Conservation (phyloP, 2,797 vertebrate genomes). For the Pangasius larnaudii region DNA sequence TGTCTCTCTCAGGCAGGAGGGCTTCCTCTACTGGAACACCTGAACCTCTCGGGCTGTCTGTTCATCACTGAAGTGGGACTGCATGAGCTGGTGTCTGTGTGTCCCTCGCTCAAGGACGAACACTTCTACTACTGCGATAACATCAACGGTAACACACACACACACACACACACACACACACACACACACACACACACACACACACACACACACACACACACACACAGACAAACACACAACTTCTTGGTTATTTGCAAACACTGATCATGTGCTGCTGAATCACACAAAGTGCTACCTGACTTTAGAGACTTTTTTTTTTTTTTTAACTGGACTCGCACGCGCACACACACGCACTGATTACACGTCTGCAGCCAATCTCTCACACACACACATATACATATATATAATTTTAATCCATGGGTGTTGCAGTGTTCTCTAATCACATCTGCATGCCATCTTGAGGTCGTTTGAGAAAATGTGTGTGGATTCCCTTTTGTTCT, state of each 20-base stretch:
- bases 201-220: slow-evolving; percentile 55
- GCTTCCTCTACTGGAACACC: slow-evolving; percentile 91
- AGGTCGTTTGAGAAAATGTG: background rate
- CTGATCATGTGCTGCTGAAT: background rate
- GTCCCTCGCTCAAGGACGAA: slow-evolving; percentile 93
- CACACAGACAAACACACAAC: background rate
- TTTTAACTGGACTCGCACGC: background rate
- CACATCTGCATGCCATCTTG: background rate
- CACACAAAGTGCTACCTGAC: background rate
- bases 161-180: slow-evolving; percentile 55
- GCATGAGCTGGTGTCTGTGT: slow-evolving; percentile 91
- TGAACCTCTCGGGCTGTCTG: slow-evolving; percentile 95
- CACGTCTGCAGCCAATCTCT: background rate
- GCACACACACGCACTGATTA: no score
- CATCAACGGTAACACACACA: slow-evolving; percentile 89
- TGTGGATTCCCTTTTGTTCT: background rate
- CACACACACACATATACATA: no score
- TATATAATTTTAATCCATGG: background rate
- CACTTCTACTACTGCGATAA: slow-evolving; percentile 99
- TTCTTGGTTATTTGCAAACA: background rate
- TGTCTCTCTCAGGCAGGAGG: slow-evolving; percentile 89
- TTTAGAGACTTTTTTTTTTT: background rate
- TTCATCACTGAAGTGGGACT: slow-evolving; percentile 92
- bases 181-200: background rate
- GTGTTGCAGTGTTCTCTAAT: background rate